A percentile compares a stretch with the other conserved stretches of the same genome.
phyloP scores from a whole-genome alignment of 53 echinoderm and acorn worm genomes.

The Hippasteria phrygiana region DNA sequence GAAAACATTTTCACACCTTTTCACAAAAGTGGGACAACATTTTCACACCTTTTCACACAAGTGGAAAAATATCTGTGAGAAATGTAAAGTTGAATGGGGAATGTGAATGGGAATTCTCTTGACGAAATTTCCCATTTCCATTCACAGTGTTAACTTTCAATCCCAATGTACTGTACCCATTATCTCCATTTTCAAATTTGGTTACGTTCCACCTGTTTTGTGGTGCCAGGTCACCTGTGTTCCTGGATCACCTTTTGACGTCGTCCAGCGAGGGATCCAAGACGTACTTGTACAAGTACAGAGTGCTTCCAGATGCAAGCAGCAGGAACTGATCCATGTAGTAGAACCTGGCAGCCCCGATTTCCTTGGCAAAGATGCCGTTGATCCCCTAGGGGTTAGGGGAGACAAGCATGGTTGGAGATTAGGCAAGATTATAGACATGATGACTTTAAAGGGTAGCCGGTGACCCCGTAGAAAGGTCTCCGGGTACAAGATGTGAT shows the following conservation, averaged over 20 bases:
- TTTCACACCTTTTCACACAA: no score
- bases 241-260: slow-evolving; percentile 85
- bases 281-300: slow-evolving; percentile 88
- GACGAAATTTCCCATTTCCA: no score
- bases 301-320: slow-evolving; percentile 67
- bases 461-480: background rate
- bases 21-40: no score
- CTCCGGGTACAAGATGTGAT: background rate
- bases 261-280: slow-evolving; percentile 88
- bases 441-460: background rate
- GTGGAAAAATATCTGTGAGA: no score
- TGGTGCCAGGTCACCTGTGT: no score
- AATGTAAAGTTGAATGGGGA: no score
- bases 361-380: slow-evolving; percentile 78
- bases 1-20: no score
- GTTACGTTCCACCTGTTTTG: no score
- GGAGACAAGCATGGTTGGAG: background rate
- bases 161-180: no score
- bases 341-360: slow-evolving; percentile 89
- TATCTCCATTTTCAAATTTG: no score
- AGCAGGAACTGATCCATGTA: slow-evolving; percentile 93
- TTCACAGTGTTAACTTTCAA: no score
- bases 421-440: background rate
- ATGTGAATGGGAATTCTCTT: no score
- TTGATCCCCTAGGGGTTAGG: slow-evolving; percentile 63